A percentile compares a stretch with the other conserved stretches of the same genome.
Evolutionary conservation across 2,797 vertebrate genomes (phyloP).

Genomic region (Myotis findleyi): DNA sequence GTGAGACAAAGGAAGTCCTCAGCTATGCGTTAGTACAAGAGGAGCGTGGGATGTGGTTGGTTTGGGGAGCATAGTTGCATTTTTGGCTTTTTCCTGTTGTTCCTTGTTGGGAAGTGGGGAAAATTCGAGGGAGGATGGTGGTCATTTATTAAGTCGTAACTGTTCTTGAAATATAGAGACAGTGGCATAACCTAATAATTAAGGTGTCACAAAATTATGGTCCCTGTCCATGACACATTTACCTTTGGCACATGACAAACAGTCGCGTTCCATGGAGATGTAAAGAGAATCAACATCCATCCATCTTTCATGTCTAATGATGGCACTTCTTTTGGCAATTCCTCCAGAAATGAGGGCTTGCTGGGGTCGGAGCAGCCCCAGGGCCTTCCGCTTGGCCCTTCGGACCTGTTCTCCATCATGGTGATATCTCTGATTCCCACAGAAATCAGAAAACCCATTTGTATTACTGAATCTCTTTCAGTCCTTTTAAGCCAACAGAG

Average conservation of each 20-base stretch:
- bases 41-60: fast-evolving
- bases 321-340: not conserved
- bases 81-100: not conserved
- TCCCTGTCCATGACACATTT: not conserved
- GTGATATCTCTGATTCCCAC: not conserved
- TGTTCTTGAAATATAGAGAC: not conserved
- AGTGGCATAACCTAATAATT: not conserved
- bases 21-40: not conserved
- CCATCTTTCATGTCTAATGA: not conserved
- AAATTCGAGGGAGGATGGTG: not conserved
- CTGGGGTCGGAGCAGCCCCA: not conserved
- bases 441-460: not conserved
- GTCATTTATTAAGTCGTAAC: not conserved
- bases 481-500: not conserved
- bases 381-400: no score
- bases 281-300: not conserved
- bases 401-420: not conserved
- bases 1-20: not conserved
- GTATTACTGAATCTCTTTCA: not conserved
- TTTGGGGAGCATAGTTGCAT: not conserved
- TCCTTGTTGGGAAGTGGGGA: not conserved
- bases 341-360: not conserved
- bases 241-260: not conserved
- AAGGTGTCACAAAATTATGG: slow-evolving; percentile 10
- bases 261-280: not conserved